These are phyloP conservation scores for Alviniconcha strummeri DNA, from an alignment of 2,888 invertebrate species.

Conservation along the genomic window DNA sequence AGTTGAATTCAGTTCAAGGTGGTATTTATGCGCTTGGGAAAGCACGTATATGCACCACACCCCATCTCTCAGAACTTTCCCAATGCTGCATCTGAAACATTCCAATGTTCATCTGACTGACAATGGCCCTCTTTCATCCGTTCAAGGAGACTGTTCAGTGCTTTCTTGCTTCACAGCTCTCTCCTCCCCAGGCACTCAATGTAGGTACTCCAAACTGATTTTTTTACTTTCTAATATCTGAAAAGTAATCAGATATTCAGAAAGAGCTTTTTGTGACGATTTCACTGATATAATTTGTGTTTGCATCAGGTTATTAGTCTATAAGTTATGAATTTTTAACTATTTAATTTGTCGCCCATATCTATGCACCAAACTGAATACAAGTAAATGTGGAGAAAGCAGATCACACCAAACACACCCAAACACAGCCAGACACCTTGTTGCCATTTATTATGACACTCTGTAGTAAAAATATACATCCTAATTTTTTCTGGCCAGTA, in stretches of 20 bases:
- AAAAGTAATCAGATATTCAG: neutral
- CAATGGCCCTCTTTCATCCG: too few relatives aligned
- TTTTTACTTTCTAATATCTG: neutral
- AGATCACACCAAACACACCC: too few relatives aligned
- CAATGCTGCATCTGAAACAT: too few relatives aligned
- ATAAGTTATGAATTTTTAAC: neutral
- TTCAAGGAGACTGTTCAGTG: too few relatives aligned
- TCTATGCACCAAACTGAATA: neutral
- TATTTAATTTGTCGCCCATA: neutral
- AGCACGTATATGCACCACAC: too few relatives aligned
- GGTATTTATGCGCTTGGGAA: too few relatives aligned
- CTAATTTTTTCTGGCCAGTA: neutral
- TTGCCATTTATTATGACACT: neutral
- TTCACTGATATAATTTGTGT: neutral
- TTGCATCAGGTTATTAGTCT: neutral
- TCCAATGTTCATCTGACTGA: too few relatives aligned
- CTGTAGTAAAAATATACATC: neutral
- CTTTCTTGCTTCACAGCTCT: too few relatives aligned
- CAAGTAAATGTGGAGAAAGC: neutral
- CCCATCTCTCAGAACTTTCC: too few relatives aligned
- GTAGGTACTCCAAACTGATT: slow-evolving; percentile 1
- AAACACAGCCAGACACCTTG: too few relatives aligned
- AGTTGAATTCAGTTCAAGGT: too few relatives aligned
- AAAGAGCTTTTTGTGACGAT: neutral
- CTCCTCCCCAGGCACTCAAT: too few relatives aligned